phyloP scores from a whole-genome alignment of 2,113 vertebrate genomes.

The Dipodomys ordii region DNA sequence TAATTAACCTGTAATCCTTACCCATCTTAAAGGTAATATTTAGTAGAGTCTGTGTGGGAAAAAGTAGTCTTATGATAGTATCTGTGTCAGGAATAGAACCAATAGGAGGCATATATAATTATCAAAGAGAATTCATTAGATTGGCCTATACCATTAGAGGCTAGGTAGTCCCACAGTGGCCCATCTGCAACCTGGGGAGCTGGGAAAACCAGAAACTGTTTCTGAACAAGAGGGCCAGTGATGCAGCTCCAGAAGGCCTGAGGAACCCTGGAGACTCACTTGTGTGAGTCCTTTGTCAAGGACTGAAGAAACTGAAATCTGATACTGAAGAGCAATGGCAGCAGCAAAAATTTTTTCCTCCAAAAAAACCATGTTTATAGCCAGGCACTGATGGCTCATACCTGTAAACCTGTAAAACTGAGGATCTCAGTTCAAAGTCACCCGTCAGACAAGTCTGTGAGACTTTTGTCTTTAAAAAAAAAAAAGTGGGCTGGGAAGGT shows the following conservation, averaged over 20 bases:
- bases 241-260: neutral
- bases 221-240: neutral
- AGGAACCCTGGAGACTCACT: neutral
- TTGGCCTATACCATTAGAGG: neutral
- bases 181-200: neutral
- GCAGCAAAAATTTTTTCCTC: neutral
- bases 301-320: neutral
- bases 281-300: neutral
- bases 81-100: neutral
- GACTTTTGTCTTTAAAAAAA: too few species aligned
- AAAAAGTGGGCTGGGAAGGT: too few species aligned
- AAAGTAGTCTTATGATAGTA: slow-evolving; percentile 39
- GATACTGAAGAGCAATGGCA: neutral
- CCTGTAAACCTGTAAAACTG: too few species aligned
- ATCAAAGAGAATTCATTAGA: neutral
- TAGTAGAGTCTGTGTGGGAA: slow-evolving; percentile 45
- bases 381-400: too few species aligned
- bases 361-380: neutral
- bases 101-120: neutral
- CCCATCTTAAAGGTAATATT: slow-evolving; percentile 27
- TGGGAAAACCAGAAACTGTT: neutral
- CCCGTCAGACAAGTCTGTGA: too few species aligned
- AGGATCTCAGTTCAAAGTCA: too few species aligned
- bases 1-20: slow-evolving; percentile 19
- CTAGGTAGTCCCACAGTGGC: neutral